A percentile compares a stretch with the other conserved stretches of the same genome.
These are phyloP conservation scores for Penaeus chinensis DNA, from an alignment of 1,140 invertebrate species.

Conservation along the genomic window DNA sequence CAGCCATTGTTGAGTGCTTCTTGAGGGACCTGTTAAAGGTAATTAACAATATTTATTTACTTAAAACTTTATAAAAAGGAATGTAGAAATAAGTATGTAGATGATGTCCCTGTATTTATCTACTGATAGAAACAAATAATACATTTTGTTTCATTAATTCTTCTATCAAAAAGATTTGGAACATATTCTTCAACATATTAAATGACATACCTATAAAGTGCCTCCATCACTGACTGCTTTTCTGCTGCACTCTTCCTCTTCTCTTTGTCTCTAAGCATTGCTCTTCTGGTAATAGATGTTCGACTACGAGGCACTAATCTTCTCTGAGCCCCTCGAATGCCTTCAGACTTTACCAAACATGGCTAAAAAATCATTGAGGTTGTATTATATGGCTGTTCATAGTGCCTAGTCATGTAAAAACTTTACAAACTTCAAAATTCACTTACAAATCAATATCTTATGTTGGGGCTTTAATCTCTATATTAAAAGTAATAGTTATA, in stretches of 20 bases:
- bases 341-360: too few species aligned
- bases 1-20: conserved; percentile 60
- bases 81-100: not conserved
- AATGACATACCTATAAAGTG: conserved; percentile 52
- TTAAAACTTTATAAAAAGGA: not conserved
- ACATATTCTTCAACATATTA: not conserved
- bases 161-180: not conserved
- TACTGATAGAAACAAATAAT: not conserved
- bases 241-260: conserved; percentile 58
- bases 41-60: not conserved
- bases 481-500: too few species aligned
- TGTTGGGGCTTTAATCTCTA: too few species aligned
- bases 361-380: too few species aligned
- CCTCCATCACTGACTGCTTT: conserved; percentile 59
- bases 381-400: too few species aligned
- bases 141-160: not conserved
- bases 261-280: conserved; percentile 61
- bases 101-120: not conserved
- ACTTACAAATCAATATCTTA: too few species aligned
- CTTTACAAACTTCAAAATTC: too few species aligned
- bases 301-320: conserved; percentile 71
- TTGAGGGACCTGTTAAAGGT: conserved; percentile 51
- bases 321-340: conserved; percentile 69
- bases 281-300: conserved; percentile 62
- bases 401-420: too few species aligned